A percentile compares a stretch with the other conserved stretches of the same genome.
phyloP scores from a whole-genome alignment of 2,888 invertebrate species.

The Odontocerum albicorne region DNA sequence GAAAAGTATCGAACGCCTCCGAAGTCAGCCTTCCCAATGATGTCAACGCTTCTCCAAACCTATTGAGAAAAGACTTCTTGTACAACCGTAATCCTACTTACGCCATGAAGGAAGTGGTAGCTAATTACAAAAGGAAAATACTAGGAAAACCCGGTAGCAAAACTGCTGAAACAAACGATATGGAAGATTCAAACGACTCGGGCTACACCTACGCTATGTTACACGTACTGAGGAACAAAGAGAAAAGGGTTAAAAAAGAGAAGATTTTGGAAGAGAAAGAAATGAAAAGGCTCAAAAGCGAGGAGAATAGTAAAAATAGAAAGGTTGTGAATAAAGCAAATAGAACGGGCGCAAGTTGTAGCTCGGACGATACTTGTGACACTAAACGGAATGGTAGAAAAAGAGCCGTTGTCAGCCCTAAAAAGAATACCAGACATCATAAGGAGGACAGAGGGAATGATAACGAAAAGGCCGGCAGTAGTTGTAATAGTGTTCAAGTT shows the following conservation, averaged over 20 bases:
- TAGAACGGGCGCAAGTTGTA: no score
- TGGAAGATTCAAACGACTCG: not conserved
- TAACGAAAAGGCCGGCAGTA: no score
- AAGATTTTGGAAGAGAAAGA: slow-evolving; percentile 44
- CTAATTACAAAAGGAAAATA: slow-evolving; percentile 60
- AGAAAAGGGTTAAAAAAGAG: slow-evolving; percentile 52
- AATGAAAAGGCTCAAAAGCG: slow-evolving; percentile 28
- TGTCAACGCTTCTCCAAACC: slow-evolving; percentile 46
- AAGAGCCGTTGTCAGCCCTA: no score
- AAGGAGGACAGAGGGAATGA: no score
- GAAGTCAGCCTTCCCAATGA: slow-evolving; percentile 42
- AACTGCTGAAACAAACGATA: slow-evolving; percentile 39
- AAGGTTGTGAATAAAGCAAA: no score
- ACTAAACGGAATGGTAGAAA: no score
- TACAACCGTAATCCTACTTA: slow-evolving; percentile 65
- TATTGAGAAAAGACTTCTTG: slow-evolving; percentile 53
- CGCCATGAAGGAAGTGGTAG: slow-evolving; percentile 70
- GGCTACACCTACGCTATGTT: slow-evolving; percentile 61
- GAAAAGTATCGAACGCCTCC: slow-evolving; percentile 51
- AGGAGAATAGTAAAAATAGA: not conserved
- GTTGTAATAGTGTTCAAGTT: no score
- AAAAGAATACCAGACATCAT: no score
- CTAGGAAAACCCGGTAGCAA: slow-evolving; percentile 41
- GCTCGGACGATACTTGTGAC: no score
- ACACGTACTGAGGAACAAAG: slow-evolving; percentile 52